phyloP scores from a whole-genome alignment of 2,888 invertebrate genomes.

The Notocelia uddmanniana region DNA sequence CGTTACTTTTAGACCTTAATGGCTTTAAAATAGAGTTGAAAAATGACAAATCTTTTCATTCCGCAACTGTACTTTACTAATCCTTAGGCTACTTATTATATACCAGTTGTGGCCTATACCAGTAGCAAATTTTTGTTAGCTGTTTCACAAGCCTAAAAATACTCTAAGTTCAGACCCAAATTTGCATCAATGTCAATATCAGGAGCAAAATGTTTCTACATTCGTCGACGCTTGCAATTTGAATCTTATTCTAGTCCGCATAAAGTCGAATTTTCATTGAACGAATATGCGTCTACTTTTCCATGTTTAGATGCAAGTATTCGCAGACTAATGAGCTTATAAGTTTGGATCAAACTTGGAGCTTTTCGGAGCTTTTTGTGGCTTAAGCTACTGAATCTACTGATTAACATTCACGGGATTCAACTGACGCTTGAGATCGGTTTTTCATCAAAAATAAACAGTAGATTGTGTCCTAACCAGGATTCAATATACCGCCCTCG shows the following conservation, averaged over 20 bases:
- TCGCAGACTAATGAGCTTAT: constrained; percentile 30
- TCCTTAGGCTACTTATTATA: too few relatives aligned
- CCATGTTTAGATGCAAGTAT: constrained; percentile 4
- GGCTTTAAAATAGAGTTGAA: too few relatives aligned
- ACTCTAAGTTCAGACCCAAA: not conserved
- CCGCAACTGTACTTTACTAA: too few relatives aligned
- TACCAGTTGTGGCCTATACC: too few relatives aligned
- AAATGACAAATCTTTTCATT: too few relatives aligned
- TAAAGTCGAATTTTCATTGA: not conserved
- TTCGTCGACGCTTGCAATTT: not conserved
- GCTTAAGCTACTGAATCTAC: constrained; percentile 12
- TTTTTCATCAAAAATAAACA: not conserved
- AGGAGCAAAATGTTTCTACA: not conserved
- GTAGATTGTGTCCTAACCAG: too few relatives aligned
- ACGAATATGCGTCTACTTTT: not conserved
- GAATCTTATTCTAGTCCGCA: not conserved
- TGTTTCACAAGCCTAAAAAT: not conserved
- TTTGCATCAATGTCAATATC: not conserved
- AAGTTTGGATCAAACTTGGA: constrained; percentile 28
- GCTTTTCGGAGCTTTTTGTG: constrained; percentile 2
- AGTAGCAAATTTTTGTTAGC: not conserved
- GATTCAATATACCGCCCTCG: too few relatives aligned
- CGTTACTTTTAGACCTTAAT: too few relatives aligned
- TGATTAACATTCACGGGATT: constrained; percentile 7
- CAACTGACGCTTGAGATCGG: not conserved